Percentiles rank a stretch among this genome's conserved stretches.
These are phyloP conservation scores for Andrena trimmerana DNA, from an alignment of 2,888 invertebrate species.

Conservation along the genomic window DNA sequence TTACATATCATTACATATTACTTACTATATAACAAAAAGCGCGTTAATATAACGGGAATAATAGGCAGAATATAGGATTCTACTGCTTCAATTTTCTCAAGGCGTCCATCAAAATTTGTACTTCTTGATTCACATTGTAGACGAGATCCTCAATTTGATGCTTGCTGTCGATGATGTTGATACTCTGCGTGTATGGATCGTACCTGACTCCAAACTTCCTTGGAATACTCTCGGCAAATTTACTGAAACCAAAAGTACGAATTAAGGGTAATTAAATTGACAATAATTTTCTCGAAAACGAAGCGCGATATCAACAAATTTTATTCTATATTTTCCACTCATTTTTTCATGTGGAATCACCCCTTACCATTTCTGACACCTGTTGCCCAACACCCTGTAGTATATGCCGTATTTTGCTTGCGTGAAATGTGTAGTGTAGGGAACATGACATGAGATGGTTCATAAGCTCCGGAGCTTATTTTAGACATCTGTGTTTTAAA, in stretches of 20 bases:
- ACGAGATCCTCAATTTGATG: conserved; percentile 94
- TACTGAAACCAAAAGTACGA: conserved; percentile 87
- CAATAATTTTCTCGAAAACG: no score
- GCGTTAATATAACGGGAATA: conserved; percentile 2
- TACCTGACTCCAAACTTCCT: conserved; percentile 97
- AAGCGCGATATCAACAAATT: no score
- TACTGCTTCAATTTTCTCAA: conserved; percentile 89
- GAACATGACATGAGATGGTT: no score
- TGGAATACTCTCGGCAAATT: conserved; percentile 96
- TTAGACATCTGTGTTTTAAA: no score
- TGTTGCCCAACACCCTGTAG: no score
- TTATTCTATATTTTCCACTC: no score
- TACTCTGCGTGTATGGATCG: conserved; percentile 97
- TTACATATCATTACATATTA: not conserved
- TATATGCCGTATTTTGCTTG: no score
- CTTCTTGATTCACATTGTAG: conserved; percentile 92
- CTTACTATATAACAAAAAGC: not conserved
- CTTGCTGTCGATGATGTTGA: conserved; percentile 97
- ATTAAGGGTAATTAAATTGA: not conserved
- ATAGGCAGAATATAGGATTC: not conserved
- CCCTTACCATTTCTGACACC: no score
- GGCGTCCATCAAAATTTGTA: conserved; percentile 92
- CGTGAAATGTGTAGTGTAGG: no score
- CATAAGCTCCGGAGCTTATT: no score
- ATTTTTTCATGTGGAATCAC: no score